Conservation (phyloP, 2,113 vertebrate species). For the Buteo buteo region DNA sequence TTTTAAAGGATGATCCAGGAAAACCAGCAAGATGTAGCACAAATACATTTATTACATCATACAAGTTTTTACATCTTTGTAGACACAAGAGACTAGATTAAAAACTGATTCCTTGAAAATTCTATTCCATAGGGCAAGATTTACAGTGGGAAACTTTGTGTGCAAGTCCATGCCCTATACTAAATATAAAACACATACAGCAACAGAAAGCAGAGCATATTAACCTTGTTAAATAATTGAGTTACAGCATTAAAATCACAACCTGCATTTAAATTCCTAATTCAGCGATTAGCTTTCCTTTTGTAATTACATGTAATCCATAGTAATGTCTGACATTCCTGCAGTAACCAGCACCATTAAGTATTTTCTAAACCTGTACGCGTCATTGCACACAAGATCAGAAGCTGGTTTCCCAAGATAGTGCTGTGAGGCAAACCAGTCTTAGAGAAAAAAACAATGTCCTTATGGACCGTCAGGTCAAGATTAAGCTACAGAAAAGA, state of each 20-base stretch:
- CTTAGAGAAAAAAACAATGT: not conserved
- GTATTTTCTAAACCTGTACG: not conserved
- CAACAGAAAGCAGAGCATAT: not conserved
- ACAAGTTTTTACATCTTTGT: not conserved
- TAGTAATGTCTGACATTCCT: not conserved
- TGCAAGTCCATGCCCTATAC: not conserved
- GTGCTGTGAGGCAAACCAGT: not conserved
- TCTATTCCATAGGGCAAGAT: not conserved
- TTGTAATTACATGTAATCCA: not conserved
- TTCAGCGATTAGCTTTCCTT: not conserved
- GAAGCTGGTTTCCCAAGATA: not conserved
- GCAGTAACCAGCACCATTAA: not conserved
- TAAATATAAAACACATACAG: not conserved
- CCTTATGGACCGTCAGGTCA: not conserved
- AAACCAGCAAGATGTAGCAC: not conserved
- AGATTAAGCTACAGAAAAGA: not conserved
- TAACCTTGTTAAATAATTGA: not conserved
- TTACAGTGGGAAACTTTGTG: not conserved
- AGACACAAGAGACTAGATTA: not conserved
- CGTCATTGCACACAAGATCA: not conserved
- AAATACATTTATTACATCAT: conserved; percentile 51
- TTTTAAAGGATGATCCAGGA: not conserved
- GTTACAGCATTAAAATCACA: conserved; percentile 18
- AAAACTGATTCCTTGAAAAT: not conserved
- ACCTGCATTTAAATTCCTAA: not conserved